Evolutionary conservation across 2,888 invertebrate genomes (phyloP), one percentile per base, ranked within the genome.

Genomic region (Halocaridina rubra): DNA sequence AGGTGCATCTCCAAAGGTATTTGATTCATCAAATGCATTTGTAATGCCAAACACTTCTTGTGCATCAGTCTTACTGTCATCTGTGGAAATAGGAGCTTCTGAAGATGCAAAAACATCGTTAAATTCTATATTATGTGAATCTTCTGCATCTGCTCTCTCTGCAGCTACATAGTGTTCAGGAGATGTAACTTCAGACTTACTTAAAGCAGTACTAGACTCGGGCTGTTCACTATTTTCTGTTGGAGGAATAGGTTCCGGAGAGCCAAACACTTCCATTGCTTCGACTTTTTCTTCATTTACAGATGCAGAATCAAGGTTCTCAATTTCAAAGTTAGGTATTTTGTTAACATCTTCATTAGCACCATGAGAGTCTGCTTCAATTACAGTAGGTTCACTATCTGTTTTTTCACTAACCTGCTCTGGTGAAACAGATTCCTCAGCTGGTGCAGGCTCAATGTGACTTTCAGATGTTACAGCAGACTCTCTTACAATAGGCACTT

Each of bases 361-460:
- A 32, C 74, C 87, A 29, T 85, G 84, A 10, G 29, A n/a, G 29
- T 78, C 27, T 10, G 87, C 78, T 72, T 87, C 87, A 61, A 85
- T 87, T 1, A 87, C 87, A 24, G 85, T 85, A 0, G 81, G 81
- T 39, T 87, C 85, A 57, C 82, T 84, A 29, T 85, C 85, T 27
- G 82, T 85, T 69, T 88, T 59, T 46, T 86, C 86, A 79, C 86
- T 86, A n/a, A 81, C 61, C 57, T 84, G 86, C 57, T 86, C 86
- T 19, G 85, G 88, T 2, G 85, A 86, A 2, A 84, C 84, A 74
- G 84, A 84, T 24, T 84, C 84, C n/a, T 72, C 79, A 5, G 79
- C n/a, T 13, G 30, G 30, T 1, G 53, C 53, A 39, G 57, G 19
- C 22, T 84, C 84, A 69, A 30, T 69, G 10, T 74, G 32, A 8